Evolutionary conservation across 2,888 invertebrate genomes (phyloP).

Genomic region (Cryptus armator): DNA sequence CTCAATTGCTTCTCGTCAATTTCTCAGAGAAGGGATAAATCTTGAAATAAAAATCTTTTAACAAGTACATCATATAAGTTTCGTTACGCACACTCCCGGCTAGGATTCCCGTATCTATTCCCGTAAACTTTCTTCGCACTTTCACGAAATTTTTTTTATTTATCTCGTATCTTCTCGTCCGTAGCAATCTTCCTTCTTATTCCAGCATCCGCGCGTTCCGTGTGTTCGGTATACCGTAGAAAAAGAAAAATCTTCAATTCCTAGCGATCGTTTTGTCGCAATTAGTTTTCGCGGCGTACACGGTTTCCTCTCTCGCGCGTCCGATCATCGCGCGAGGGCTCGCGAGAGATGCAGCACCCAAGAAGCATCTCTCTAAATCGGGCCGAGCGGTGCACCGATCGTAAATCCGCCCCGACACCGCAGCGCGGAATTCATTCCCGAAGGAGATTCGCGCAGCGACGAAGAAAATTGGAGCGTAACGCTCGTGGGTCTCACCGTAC

Average conservation of each 20-base stretch:
- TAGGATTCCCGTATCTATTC: constrained; percentile 49
- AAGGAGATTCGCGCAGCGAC: constrained; percentile 72
- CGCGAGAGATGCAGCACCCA: background rate
- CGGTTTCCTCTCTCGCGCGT: constrained; percentile 49
- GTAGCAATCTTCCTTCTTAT: constrained; percentile 45
- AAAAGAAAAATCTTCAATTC: constrained; percentile 46
- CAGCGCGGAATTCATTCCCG: constrained; percentile 75
- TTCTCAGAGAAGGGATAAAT: background rate
- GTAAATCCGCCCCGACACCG: constrained; percentile 78
- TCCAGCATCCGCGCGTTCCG: constrained; percentile 31
- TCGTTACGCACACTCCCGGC: constrained; percentile 42
- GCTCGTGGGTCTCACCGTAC: constrained; percentile 50
- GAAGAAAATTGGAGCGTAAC: constrained; percentile 79
- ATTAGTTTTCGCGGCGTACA: constrained; percentile 74
- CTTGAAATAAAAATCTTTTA: constrained; percentile 47
- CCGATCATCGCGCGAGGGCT: constrained; percentile 37
- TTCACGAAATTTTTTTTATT: constrained; percentile 16
- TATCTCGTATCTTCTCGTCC: constrained; percentile 43
- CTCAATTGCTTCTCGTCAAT: no score
- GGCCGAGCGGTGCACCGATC: constrained; percentile 71
- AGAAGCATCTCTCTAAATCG: constrained; percentile 73
- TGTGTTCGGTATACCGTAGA: constrained; percentile 27
- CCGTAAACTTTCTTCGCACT: constrained; percentile 60
- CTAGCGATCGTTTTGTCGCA: constrained; percentile 76
- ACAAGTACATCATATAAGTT: constrained; percentile 8